Base-by-base conservation (phyloP, 2,888 invertebrate genomes). In the Strigamia transsilvanica region DNA sequence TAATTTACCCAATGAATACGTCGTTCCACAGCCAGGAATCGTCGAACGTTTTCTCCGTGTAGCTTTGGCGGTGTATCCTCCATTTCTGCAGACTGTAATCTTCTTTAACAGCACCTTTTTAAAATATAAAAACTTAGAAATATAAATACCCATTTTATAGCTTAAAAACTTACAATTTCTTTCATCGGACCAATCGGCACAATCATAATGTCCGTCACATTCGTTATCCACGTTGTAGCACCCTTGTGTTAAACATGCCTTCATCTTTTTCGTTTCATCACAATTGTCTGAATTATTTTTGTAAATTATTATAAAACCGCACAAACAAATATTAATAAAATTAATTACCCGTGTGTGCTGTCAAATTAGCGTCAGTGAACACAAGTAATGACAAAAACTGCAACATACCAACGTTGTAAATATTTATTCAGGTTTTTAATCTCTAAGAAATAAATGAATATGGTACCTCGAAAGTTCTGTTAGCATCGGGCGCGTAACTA, bases 11-110 rank as follows among this genome's bases (percentile, higher is more conserved):
- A 86, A 97, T 95, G 88, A 96, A 96, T 81, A 95, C 92, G 89
- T 97, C 97, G 84, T 93, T 92, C 98, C 98, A 98, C 82, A 97
- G 89, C 98, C 98, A 98, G 82, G 94, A 94, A 88, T 97, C 96
- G 86, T 97, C 96, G 88, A 97, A 98, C 87, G 96, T 94, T 0
- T 97, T 91, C 87, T 94, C 93, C 83, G 97, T 92, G 83, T 96
- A 91, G 88, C 95, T 97, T 88, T 95, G 95, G 2, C 97, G 91
- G 89, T 92, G 92, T 87, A 73, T 32, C n/a, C 73, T 27, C 73
- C 73, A 73, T 13, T 73, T 32, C 27, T 73, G 73, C 12, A 73
- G 15, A 27, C 32, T 73, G 7, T 27, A 80, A n/a, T 21, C 56
- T 51, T 46, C 56, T 73, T 32, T 73, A 32, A 73, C n/a, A 2